phyloP scores from a whole-genome alignment of 1,140 invertebrate genomes.

The Drosophila kanapiae region DNA sequence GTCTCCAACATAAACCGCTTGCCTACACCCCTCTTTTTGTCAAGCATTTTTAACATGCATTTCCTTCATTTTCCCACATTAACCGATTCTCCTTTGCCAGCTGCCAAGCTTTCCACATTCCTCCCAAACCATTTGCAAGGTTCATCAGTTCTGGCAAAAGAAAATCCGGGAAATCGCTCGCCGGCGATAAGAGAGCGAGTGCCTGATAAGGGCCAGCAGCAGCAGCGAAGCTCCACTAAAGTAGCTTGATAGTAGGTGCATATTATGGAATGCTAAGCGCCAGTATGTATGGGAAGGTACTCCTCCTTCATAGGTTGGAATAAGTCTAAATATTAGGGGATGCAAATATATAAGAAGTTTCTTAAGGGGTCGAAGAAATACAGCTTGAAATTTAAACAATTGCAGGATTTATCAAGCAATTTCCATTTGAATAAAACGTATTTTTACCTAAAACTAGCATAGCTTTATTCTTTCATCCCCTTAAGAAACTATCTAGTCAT shows the following conservation, averaged over 20 bases:
- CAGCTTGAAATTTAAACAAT: background rate
- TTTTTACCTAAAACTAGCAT: no score
- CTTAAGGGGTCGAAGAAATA: no score
- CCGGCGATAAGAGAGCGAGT: constrained; percentile 21
- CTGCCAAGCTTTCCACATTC: constrained; percentile 36
- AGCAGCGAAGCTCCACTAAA: constrained; percentile 2
- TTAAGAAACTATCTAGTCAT: no score
- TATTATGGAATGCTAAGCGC: constrained; percentile 4
- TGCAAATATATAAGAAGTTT: background rate
- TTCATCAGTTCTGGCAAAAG: constrained; percentile 24
- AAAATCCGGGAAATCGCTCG: constrained; percentile 37
- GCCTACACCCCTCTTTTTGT: constrained; percentile 2
- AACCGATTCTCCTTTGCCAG: constrained; percentile 9
- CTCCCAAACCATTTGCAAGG: constrained; percentile 30
- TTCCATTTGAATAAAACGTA: no score
- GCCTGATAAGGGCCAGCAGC: constrained; percentile 20
- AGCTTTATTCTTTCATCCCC: no score
- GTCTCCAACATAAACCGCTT: constrained; percentile 30
- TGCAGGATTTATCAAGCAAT: background rate
- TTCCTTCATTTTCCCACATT: background rate
- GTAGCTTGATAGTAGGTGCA: constrained; percentile 12
- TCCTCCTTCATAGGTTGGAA: background rate
- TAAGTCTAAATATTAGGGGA: no score
- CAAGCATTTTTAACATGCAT: constrained; percentile 17
- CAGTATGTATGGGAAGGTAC: background rate